Percentiles rank a stretch among this genome's conserved stretches.
Conservation (phyloP, 2,888 invertebrate genomes). For the Drosophila borborema region DNA sequence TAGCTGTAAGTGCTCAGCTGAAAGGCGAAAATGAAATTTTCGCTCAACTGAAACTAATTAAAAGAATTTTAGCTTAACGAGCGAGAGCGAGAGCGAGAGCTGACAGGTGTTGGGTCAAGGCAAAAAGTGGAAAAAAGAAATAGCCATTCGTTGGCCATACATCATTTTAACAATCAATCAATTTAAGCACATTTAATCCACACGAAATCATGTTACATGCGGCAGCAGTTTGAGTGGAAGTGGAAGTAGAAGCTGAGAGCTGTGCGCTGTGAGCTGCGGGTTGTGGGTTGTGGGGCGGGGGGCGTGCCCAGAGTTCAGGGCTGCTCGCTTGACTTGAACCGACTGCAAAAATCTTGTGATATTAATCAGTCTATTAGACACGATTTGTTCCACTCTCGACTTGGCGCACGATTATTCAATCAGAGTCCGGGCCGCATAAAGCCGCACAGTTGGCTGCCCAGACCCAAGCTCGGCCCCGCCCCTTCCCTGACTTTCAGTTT, state of each 20-base stretch:
- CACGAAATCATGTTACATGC: constrained; percentile 78
- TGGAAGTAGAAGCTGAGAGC: background rate
- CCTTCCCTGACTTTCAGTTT: background rate
- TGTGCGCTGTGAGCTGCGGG: background rate
- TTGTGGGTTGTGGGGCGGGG: background rate
- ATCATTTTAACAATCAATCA: constrained; percentile 84
- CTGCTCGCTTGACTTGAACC: constrained; percentile 59
- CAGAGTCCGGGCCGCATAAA: constrained; percentile 47
- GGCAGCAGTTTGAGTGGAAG: constrained; percentile 7
- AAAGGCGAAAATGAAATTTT: constrained; percentile 33
- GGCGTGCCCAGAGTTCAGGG: constrained; percentile 32
- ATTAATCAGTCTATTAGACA: constrained; percentile 82
- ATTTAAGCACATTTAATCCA: constrained; percentile 83
- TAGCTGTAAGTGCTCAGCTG: background rate
- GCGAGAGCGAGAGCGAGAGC: background rate
- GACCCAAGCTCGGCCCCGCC: background rate
- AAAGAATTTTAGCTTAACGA: background rate
- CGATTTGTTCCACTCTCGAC: constrained; percentile 76
- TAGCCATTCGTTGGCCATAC: constrained; percentile 74
- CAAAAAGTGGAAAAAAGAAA: constrained; percentile 3
- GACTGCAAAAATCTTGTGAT: constrained; percentile 70
- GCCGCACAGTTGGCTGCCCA: constrained; percentile 61
- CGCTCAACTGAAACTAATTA: constrained; percentile 9
- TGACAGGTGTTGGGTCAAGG: constrained; percentile 40
- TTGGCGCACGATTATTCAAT: constrained; percentile 75